These are phyloP conservation scores for Emys orbicularis DNA, from an alignment of 2,797 vertebrate genomes.

Conservation along the genomic window DNA sequence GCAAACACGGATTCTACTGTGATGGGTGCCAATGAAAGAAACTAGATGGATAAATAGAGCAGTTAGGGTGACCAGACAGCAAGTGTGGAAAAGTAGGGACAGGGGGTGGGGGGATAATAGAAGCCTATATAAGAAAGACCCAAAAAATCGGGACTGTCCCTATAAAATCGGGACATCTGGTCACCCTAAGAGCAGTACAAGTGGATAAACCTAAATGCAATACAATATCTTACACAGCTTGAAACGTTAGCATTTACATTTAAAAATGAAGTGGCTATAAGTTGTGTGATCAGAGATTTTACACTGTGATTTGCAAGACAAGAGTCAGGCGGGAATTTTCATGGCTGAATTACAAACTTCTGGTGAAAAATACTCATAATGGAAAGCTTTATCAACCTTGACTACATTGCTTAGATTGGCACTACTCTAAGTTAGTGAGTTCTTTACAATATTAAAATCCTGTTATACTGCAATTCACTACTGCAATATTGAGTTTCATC, in stretches of 20 bases:
- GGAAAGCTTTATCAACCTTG: background rate
- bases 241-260: background rate
- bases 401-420: background rate
- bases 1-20: background rate
- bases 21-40: background rate
- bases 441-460: background rate
- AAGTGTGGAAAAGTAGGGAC: too few species aligned
- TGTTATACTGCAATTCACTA: background rate
- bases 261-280: background rate
- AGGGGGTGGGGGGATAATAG: too few species aligned
- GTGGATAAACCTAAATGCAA: background rate
- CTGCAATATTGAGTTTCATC: slow-evolving; percentile 1
- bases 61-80: too few species aligned
- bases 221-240: background rate
- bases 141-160: too few species aligned
- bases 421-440: background rate
- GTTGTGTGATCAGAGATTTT: background rate
- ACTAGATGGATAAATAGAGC: background rate
- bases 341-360: background rate
- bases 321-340: background rate
- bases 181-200: background rate
- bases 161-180: too few species aligned
- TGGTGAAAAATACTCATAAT: background rate
- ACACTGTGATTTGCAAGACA: background rate
- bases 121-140: too few species aligned